Percentiles rank a stretch among this genome's conserved stretches.
phyloP scores from a whole-genome alignment of 2,888 invertebrate genomes.

The Elysia crispata region DNA sequence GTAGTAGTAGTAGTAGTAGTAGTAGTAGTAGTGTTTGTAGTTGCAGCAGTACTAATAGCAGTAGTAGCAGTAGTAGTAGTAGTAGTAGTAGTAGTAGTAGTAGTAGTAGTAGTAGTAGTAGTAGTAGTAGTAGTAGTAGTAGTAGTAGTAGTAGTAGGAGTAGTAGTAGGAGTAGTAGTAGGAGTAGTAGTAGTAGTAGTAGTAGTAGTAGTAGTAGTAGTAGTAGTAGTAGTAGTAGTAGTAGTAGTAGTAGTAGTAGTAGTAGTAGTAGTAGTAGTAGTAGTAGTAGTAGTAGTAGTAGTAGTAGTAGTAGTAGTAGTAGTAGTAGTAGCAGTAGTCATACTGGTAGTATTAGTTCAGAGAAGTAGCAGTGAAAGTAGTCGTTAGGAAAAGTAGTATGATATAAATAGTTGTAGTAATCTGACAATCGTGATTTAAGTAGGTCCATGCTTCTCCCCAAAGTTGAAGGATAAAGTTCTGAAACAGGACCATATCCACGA shows the following conservation, averaged over 20 bases:
- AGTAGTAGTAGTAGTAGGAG: too few species aligned
- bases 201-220: conserved; percentile 29
- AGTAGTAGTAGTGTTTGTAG: too few species aligned
- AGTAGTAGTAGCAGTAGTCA: too few species aligned
- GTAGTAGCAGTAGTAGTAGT: conserved; percentile 15
- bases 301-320: neutral
- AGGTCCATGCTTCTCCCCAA: too few species aligned
- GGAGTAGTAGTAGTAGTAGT: conserved; percentile 34
- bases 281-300: conserved; percentile 32
- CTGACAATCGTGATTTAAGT: too few species aligned
- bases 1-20: conserved; percentile 31
- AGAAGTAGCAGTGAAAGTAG: neutral
- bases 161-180: too few species aligned
- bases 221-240: neutral
- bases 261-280: conserved; percentile 11
- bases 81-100: conserved; percentile 29
- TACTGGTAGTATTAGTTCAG: too few species aligned
- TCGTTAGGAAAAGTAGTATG: too few species aligned
- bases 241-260: neutral
- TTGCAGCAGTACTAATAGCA: too few species aligned
- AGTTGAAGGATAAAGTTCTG: too few species aligned
- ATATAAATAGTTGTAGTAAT: too few species aligned
- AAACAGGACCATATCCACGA: too few species aligned
- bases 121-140: conserved; percentile 31
- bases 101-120: conserved; percentile 6